phyloP scores from a whole-genome alignment of 1,140 invertebrate genomes.

The Brachionus rotundiformis region DNA sequence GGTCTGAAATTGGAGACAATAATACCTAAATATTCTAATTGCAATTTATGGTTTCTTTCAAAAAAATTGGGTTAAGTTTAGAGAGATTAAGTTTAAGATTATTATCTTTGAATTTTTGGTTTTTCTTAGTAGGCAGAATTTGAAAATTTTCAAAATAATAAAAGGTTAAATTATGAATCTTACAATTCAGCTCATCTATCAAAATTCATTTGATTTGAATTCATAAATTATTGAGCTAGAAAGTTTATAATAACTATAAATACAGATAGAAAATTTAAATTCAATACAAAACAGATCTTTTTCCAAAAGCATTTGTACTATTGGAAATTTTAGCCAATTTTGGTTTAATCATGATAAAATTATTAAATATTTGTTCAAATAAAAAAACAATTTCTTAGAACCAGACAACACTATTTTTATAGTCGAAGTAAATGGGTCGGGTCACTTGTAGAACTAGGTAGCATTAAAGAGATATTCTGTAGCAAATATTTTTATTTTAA shows the following conservation, averaged over 20 bases:
- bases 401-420: not conserved
- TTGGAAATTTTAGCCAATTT: not conserved
- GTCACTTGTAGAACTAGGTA: not conserved
- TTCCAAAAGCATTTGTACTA: not conserved
- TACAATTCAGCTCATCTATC: slow-evolving; percentile 24
- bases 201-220: not conserved
- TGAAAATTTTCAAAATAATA: not conserved
- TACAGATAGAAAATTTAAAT: slow-evolving; percentile 12
- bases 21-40: not conserved
- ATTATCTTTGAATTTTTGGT: not conserved
- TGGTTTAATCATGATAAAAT: not conserved
- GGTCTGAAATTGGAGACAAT: slow-evolving; percentile 11
- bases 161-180: slow-evolving; percentile 45
- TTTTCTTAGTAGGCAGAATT: slow-evolving; percentile 3
- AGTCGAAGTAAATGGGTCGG: not conserved
- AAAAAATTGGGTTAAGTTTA: slow-evolving; percentile 21
- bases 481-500: not conserved
- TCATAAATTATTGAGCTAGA: slow-evolving; percentile 41
- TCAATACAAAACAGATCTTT: not conserved
- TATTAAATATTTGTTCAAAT: not conserved
- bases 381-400: not conserved
- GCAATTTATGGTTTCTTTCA: not conserved
- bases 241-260: not conserved
- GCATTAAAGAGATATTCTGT: not conserved
- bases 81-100: not conserved